A percentile compares a stretch with the other conserved stretches of the same genome.
These are phyloP conservation scores for Cardinalis cardinalis DNA, from an alignment of 2,113 vertebrate species.

Conservation along the genomic window DNA sequence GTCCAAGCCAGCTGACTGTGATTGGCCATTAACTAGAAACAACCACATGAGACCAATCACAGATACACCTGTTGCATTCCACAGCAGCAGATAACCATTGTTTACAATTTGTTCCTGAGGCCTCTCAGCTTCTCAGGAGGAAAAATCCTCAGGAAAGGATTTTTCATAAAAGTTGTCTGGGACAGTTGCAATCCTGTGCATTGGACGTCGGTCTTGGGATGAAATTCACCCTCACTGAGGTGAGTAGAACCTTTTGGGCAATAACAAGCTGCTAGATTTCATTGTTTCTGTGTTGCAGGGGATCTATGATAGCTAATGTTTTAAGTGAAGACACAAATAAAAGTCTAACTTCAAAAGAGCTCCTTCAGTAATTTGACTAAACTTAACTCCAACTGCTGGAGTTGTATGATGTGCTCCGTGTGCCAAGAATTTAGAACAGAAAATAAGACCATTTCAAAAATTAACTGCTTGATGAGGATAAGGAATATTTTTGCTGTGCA, in stretches of 20 bases:
- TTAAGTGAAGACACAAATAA: background rate
- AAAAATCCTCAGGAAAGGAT: too few relatives aligned
- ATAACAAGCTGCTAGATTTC: background rate
- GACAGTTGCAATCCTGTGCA: background rate
- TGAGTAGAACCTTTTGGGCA: background rate
- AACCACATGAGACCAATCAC: too few relatives aligned
- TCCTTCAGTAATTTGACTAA: background rate
- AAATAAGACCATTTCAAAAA: background rate
- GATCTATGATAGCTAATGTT: background rate
- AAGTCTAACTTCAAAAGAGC: background rate
- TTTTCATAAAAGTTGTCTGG: too few relatives aligned
- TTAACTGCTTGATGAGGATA: background rate
- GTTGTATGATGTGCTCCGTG: fast-evolving
- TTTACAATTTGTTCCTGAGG: too few relatives aligned
- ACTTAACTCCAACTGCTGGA: background rate
- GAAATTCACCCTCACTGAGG: background rate
- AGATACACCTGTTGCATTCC: too few relatives aligned
- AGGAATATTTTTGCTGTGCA: background rate
- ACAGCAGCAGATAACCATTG: too few relatives aligned
- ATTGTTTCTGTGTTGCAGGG: background rate
- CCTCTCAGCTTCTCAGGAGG: too few relatives aligned
- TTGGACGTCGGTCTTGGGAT: background rate
- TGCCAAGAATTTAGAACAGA: background rate
- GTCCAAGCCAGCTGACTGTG: too few relatives aligned
- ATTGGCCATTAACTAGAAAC: too few relatives aligned